phyloP scores from a whole-genome alignment of 2,113 vertebrate genomes.

The Ploceus nigricollis region DNA sequence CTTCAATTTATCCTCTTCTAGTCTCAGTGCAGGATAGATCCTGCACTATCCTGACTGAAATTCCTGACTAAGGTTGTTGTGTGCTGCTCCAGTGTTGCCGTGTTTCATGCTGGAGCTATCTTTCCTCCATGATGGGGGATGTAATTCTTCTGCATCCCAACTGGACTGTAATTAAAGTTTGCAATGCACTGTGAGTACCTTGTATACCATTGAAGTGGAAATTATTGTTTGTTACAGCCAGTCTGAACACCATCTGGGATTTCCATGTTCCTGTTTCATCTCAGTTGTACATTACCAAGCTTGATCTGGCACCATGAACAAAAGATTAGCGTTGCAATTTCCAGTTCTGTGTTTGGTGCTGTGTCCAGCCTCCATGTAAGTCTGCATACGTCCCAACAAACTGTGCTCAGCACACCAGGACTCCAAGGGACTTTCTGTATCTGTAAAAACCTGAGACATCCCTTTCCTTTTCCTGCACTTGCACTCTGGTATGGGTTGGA shows the following conservation, averaged over 20 bases:
- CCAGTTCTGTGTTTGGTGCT: background rate
- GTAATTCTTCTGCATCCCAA: background rate
- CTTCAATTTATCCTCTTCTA: background rate
- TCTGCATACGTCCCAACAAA: background rate
- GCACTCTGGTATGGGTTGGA: background rate
- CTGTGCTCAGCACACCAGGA: background rate
- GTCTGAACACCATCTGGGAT: background rate
- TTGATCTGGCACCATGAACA: background rate
- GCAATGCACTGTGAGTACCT: background rate
- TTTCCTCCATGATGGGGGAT: background rate
- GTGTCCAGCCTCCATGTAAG: background rate
- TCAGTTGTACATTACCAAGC: background rate
- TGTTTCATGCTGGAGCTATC: background rate
- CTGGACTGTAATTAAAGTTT: conserved; percentile 18
- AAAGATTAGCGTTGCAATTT: background rate
- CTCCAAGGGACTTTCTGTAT: background rate
- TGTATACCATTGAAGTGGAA: background rate
- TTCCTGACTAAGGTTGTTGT: background rate
- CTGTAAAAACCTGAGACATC: background rate
- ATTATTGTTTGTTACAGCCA: conserved; percentile 1
- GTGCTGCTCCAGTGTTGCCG: background rate
- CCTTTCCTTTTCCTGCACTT: background rate
- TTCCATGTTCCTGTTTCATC: background rate
- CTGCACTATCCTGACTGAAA: background rate
- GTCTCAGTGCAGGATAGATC: background rate